A percentile compares a stretch with the other conserved stretches of the same genome.
phyloP scores from a whole-genome alignment of 2,888 invertebrate genomes.

The Ypsolopha sequella region DNA sequence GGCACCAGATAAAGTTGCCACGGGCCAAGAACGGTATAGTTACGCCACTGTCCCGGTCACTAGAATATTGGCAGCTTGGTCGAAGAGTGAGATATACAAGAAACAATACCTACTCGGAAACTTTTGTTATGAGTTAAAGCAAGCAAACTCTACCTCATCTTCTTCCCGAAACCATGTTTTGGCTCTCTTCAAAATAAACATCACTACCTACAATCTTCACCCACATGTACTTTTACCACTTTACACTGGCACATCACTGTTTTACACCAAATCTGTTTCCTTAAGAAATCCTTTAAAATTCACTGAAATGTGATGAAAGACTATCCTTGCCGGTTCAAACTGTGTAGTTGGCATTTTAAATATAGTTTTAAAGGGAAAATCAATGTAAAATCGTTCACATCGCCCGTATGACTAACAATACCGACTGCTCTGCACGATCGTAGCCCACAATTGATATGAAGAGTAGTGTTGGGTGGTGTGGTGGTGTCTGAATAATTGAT shows the following conservation, averaged over 20 bases:
- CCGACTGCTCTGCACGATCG: not conserved
- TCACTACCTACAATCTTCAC: slow-evolving; percentile 15
- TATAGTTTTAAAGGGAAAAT: not conserved
- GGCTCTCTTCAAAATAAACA: slow-evolving; percentile 41
- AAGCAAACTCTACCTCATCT: slow-evolving; percentile 5
- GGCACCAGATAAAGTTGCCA: too few relatives aligned
- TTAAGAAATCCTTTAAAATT: not conserved
- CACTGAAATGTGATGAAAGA: not conserved
- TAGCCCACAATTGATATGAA: not conserved
- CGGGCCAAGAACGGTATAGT: too few relatives aligned
- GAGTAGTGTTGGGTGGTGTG: not conserved
- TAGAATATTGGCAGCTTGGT: not conserved
- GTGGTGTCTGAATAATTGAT: too few relatives aligned
- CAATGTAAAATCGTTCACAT: not conserved
- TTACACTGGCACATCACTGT: not conserved
- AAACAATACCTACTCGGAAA: too few relatives aligned
- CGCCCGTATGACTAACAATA: not conserved
- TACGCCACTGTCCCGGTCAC: too few relatives aligned
- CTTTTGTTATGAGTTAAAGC: too few relatives aligned
- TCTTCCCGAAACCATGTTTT: slow-evolving; percentile 58
- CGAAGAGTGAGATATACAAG: too few relatives aligned
- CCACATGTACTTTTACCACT: slow-evolving; percentile 9
- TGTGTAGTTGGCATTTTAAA: not conserved
- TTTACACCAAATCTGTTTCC: not conserved
- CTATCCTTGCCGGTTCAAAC: too few relatives aligned